phyloP scores from a whole-genome alignment of 2,113 vertebrate species.

The Willisornis vidua region DNA sequence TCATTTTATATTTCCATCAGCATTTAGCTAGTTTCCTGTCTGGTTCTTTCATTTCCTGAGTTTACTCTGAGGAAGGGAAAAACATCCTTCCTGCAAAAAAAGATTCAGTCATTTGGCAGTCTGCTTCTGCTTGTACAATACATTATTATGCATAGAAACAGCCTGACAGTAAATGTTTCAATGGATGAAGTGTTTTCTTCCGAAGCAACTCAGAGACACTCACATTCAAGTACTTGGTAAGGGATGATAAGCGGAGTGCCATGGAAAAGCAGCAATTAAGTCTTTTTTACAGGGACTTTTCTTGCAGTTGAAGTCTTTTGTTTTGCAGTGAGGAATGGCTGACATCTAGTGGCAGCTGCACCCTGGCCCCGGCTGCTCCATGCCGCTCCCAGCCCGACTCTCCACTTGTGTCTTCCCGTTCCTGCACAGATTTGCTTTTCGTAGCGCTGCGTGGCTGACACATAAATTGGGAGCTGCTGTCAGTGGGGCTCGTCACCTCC shows the following conservation, averaged over 20 bases:
- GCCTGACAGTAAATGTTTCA: neutral
- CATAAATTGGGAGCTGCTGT: neutral
- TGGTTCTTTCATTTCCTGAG: constrained; percentile 74
- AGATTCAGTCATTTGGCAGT: constrained; percentile 53
- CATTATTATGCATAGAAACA: neutral
- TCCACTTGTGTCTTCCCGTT: neutral
- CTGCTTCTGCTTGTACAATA: constrained; percentile 50
- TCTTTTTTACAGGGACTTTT: neutral
- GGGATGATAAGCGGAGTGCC: neutral
- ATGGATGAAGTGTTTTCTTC: neutral
- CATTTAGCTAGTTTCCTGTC: constrained; percentile 73
- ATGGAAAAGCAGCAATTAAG: neutral
- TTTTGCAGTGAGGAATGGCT: constrained; percentile 23
- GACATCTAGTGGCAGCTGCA: constrained; percentile 70
- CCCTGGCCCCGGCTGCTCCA: neutral
- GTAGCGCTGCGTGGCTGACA: rapidly evolving
- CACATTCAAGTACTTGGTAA: neutral
- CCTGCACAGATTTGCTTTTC: neutral
- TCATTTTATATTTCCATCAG: constrained; percentile 68
- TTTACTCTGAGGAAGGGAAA: constrained; percentile 67
- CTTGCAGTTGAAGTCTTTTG: neutral
- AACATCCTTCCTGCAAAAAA: constrained; percentile 73
- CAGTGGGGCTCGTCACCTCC: rapidly evolving
- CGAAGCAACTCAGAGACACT: neutral
- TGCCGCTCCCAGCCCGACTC: neutral